Percentiles rank a stretch among this genome's conserved stretches.
Conservation (phyloP, 2,888 invertebrate species). For the Leucoptera coffeella region DNA sequence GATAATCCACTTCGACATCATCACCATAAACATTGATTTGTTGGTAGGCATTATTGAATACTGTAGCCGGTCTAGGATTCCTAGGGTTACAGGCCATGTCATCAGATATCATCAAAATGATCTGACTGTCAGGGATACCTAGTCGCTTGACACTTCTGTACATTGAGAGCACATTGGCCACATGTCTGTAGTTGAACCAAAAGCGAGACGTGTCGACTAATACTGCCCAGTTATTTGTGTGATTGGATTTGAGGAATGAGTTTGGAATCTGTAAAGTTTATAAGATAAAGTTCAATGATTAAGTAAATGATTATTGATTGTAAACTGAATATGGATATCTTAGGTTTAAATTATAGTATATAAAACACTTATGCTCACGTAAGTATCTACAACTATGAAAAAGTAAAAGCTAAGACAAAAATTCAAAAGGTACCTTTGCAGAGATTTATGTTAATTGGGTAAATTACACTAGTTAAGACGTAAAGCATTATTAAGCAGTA, state of each 20-base stretch:
- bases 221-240: slow-evolving; percentile 99
- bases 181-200: slow-evolving; percentile 99
- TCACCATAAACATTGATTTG: slow-evolving; percentile 99
- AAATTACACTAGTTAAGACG: no score
- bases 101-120: slow-evolving; percentile 98
- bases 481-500: no score
- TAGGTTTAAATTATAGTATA: not conserved
- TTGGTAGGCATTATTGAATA: slow-evolving; percentile 96
- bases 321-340: not conserved
- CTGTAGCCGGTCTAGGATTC: slow-evolving; percentile 95
- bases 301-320: slow-evolving; percentile 4
- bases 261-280: slow-evolving; percentile 36
- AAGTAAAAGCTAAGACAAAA: no score
- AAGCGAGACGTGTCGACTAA: slow-evolving; percentile 97
- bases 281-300: not conserved
- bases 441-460: no score
- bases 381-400: no score
- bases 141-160: slow-evolving; percentile 96
- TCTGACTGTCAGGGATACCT: slow-evolving; percentile 98
- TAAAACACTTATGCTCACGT: not conserved
- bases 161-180: slow-evolving; percentile 96
- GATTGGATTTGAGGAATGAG: slow-evolving; percentile 59
- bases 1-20: slow-evolving; percentile 98
- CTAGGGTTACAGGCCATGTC: slow-evolving; percentile 99
- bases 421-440: no score